These are phyloP conservation scores for Anabacerthia variegaticeps DNA, from an alignment of 2,797 vertebrate genomes.

Conservation along the genomic window DNA sequence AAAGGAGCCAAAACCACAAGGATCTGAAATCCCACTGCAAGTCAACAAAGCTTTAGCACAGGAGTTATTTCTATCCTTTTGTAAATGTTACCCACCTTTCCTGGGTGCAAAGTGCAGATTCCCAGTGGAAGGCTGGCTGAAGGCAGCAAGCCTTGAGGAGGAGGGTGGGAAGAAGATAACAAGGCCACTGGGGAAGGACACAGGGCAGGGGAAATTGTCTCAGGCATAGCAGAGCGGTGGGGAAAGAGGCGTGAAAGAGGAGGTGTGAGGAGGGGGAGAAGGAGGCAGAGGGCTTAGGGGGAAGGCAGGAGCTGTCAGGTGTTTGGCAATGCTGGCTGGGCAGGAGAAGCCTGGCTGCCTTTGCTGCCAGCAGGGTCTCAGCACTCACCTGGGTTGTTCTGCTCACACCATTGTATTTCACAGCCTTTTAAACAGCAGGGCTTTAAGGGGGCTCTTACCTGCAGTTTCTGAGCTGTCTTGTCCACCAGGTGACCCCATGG, in stretches of 20 bases:
- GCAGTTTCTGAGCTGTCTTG: neutral
- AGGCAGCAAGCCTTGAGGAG: neutral
- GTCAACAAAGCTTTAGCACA: neutral
- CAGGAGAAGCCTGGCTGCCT: neutral
- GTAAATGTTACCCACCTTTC: slow-evolving; percentile 16
- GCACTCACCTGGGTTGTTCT: neutral
- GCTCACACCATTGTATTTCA: neutral
- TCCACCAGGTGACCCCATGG: neutral
- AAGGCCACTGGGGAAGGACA: slow-evolving; percentile 46
- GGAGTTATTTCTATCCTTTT: slow-evolving; percentile 29
- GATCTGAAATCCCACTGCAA: neutral
- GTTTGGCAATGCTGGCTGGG: neutral
- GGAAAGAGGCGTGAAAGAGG: neutral
- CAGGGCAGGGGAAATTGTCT: neutral
- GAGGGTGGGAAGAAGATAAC: slow-evolving; percentile 29
- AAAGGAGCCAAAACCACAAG: neutral
- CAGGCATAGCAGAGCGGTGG: neutral
- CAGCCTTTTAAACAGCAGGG: neutral
- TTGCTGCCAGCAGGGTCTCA: neutral
- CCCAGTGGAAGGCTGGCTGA: neutral
- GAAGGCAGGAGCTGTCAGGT: accelerated
- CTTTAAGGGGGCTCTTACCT: neutral
- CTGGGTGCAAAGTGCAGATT: slow-evolving; percentile 23
- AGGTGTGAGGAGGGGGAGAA: neutral
- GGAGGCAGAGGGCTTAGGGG: neutral